These are phyloP conservation scores for Blennius ocellaris DNA, from an alignment of 2,113 vertebrate genomes.

Conservation along the genomic window DNA sequence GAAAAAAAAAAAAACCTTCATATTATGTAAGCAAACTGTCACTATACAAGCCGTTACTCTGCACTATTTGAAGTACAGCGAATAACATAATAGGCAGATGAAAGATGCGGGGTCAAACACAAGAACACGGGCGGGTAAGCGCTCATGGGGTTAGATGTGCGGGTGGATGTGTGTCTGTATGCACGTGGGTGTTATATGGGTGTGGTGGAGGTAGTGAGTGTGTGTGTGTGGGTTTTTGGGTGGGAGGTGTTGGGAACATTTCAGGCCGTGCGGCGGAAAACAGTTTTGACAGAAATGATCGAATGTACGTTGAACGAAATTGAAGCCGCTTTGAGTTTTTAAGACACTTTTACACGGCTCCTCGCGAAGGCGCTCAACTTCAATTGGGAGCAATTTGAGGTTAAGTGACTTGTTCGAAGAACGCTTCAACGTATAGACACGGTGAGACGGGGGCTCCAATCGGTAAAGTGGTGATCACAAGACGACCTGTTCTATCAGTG, in stretches of 20 bases:
- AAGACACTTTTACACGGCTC: too few relatives aligned
- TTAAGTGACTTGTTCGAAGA: too few relatives aligned
- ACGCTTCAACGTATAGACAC: too few relatives aligned
- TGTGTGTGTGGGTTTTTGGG: slow-evolving; percentile 43
- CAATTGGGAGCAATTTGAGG: too few relatives aligned
- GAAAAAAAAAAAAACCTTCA: slow-evolving; percentile 24
- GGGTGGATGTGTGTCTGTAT: slow-evolving; percentile 32
- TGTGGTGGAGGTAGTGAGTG: slow-evolving; percentile 46
- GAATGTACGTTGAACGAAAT: too few relatives aligned
- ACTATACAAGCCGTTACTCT: too few relatives aligned
- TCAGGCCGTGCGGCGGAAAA: slow-evolving; percentile 24
- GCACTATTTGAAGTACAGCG: slow-evolving; percentile 20
- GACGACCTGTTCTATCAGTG: slow-evolving; percentile 1
- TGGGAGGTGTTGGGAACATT: slow-evolving; percentile 42
- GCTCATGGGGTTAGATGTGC: slow-evolving; percentile 15
- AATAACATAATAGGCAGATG: slow-evolving; percentile 35
- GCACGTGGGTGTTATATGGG: slow-evolving; percentile 61
- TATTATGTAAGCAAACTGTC: slow-evolving; percentile 7
- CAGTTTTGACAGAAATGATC: slow-evolving; percentile 1
- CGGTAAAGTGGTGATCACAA: too few relatives aligned
- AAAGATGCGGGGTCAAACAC: slow-evolving; percentile 9
- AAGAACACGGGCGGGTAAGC: slow-evolving; percentile 17
- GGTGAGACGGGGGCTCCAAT: too few relatives aligned
- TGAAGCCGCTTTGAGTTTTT: too few relatives aligned
- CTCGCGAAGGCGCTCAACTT: too few relatives aligned